Conservation (phyloP, 2,113 vertebrate genomes). For the Oriolus oriolus region DNA sequence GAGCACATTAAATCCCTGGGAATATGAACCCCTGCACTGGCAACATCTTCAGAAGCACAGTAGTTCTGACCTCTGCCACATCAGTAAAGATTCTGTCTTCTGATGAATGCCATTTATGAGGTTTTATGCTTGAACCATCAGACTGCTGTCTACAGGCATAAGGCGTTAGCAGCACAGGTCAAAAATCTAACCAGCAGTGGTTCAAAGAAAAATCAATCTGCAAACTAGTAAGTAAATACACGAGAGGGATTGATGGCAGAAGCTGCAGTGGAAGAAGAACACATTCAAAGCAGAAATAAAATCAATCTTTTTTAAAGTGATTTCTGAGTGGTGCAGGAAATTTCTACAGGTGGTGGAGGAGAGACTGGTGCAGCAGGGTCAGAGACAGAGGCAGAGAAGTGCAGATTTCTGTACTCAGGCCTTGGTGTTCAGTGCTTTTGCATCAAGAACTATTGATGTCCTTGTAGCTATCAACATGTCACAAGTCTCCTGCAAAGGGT, state of each 20-base stretch:
- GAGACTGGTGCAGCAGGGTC: neutral
- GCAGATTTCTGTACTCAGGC: neutral
- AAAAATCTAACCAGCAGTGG: neutral
- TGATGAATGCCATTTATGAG: neutral
- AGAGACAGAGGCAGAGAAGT: neutral
- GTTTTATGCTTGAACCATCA: neutral
- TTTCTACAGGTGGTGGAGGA: neutral
- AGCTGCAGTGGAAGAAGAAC: neutral
- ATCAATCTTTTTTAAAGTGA: neutral
- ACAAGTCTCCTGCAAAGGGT: neutral
- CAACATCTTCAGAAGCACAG: neutral
- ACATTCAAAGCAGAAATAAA: neutral
- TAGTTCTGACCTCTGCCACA: neutral
- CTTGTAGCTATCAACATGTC: neutral
- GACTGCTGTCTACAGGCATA: neutral
- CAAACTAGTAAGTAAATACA: neutral
- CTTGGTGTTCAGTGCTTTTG: neutral
- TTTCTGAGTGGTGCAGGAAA: neutral
- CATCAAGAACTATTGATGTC: neutral
- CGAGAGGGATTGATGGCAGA: neutral
- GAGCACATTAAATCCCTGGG: neutral
- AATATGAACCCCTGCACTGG: accelerated
- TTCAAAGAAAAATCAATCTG: neutral
- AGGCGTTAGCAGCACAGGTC: neutral
- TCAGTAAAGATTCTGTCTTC: neutral